Conservation (phyloP, 2,113 vertebrate species). For the Eretmochelys imbricata region DNA sequence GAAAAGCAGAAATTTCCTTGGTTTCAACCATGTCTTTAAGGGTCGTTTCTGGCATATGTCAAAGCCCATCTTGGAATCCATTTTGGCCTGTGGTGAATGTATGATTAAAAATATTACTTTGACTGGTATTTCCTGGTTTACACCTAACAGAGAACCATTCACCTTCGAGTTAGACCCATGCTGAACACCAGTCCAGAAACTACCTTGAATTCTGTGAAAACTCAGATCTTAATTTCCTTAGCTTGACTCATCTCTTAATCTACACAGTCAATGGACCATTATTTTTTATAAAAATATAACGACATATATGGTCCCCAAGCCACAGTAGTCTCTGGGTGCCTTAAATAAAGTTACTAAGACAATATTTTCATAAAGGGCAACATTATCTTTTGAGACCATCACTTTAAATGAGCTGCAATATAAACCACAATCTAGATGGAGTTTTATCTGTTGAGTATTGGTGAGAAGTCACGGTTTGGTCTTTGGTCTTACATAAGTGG, state of each 20-base stretch:
- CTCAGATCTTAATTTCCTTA: background rate
- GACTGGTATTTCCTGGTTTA: constrained; percentile 7
- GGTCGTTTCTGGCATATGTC: background rate
- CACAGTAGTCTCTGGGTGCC: background rate
- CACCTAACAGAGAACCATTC: background rate
- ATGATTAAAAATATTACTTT: background rate
- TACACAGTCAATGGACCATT: background rate
- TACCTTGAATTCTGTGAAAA: background rate
- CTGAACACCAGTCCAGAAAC: background rate
- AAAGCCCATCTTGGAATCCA: background rate
- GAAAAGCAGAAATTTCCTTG: background rate
- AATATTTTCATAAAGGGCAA: background rate
- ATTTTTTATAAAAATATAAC: background rate
- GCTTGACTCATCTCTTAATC: background rate
- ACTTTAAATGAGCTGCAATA: background rate
- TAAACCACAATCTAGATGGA: background rate
- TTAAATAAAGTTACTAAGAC: background rate
- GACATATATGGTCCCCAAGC: background rate
- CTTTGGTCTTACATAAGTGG: background rate
- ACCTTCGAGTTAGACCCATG: background rate
- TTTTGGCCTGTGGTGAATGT: constrained; percentile 23
- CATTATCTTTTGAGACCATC: background rate
- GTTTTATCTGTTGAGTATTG: background rate
- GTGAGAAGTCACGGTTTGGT: background rate
- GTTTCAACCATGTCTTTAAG: background rate